Conservation (phyloP, 1,140 invertebrate genomes). For the Zaprionus camerounensis region DNA sequence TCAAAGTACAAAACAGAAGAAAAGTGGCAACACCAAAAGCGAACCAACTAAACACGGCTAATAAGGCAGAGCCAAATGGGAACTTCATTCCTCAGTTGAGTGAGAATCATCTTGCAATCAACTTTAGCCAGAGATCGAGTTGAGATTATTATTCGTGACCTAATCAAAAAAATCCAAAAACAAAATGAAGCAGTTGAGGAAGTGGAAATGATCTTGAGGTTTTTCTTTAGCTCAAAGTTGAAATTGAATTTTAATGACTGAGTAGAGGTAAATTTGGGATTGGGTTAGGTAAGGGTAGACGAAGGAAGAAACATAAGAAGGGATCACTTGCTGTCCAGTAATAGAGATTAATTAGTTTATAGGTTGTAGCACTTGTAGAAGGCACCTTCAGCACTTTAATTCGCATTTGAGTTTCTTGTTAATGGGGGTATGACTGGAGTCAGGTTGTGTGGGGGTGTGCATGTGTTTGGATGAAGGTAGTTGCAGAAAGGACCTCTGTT, state of each 20-base stretch:
- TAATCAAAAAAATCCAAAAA: slow-evolving; percentile 29
- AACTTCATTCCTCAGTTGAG: not conserved
- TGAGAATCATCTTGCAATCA: slow-evolving; percentile 1
- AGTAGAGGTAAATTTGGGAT: slow-evolving; percentile 19
- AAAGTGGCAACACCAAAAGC: slow-evolving; percentile 32
- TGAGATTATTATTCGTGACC: slow-evolving; percentile 21
- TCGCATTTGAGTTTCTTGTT: no score
- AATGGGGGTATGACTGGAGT: not conserved
- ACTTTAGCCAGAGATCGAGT: slow-evolving; percentile 21
- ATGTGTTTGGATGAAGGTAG: no score
- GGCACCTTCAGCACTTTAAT: not conserved
- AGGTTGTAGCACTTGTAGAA: not conserved
- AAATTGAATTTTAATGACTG: slow-evolving; percentile 77
- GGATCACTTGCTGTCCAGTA: not conserved
- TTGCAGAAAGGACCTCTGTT: no score
- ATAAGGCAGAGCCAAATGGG: slow-evolving; percentile 61
- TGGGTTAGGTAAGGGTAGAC: slow-evolving; percentile 17
- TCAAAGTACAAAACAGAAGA: slow-evolving; percentile 34
- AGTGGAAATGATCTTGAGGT: slow-evolving; percentile 53
- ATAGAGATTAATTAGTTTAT: not conserved
- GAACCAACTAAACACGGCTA: slow-evolving; percentile 56
- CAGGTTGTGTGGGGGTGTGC: no score
- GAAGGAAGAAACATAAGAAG: not conserved
- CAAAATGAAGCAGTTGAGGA: slow-evolving; percentile 21
- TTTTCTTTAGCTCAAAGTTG: slow-evolving; percentile 32